phyloP scores from a whole-genome alignment of 64 coral and sea anemone genomes.

The Astreopora myriophthalma region DNA sequence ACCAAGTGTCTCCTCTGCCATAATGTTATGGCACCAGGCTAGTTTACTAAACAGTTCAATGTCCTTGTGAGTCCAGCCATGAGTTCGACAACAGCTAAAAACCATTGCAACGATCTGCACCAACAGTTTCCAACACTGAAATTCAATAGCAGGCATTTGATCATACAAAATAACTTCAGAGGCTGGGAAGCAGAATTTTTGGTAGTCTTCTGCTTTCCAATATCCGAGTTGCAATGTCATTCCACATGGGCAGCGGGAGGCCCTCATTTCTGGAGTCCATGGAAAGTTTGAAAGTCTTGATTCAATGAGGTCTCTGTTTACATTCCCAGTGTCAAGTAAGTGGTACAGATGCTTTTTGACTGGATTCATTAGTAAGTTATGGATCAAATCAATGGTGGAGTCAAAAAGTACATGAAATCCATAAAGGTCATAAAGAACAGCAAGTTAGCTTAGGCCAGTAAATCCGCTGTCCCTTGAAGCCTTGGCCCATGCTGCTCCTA shows the following conservation, averaged over 20 bases:
- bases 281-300: constrained; percentile 51
- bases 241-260: constrained; percentile 58
- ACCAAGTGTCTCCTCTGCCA: constrained; percentile 58
- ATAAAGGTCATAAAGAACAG: constrained; percentile 59
- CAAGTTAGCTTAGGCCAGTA: constrained; percentile 64
- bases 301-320: constrained; percentile 46
- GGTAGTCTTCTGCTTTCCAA: constrained; percentile 67
- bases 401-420: constrained; percentile 70
- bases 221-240: constrained; percentile 40
- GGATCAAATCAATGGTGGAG: constrained; percentile 69
- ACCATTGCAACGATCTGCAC: constrained; percentile 68
- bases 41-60: constrained; percentile 56
- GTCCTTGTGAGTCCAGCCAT: constrained; percentile 24
- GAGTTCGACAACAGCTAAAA: constrained; percentile 45
- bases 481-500: constrained; percentile 42
- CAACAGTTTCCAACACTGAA: constrained; percentile 60
- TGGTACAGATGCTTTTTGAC: constrained; percentile 59
- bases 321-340: constrained; percentile 38
- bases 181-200: constrained; percentile 61
- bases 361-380: constrained; percentile 74
- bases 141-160: constrained; percentile 36
- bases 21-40: constrained; percentile 67
- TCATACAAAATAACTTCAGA: constrained; percentile 65
- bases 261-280: constrained; percentile 67
- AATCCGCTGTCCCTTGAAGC: constrained; percentile 64